A percentile compares a stretch with the other conserved stretches of the same genome.
phyloP scores from a whole-genome alignment of 1,140 invertebrate species.

The Spodoptera litura region DNA sequence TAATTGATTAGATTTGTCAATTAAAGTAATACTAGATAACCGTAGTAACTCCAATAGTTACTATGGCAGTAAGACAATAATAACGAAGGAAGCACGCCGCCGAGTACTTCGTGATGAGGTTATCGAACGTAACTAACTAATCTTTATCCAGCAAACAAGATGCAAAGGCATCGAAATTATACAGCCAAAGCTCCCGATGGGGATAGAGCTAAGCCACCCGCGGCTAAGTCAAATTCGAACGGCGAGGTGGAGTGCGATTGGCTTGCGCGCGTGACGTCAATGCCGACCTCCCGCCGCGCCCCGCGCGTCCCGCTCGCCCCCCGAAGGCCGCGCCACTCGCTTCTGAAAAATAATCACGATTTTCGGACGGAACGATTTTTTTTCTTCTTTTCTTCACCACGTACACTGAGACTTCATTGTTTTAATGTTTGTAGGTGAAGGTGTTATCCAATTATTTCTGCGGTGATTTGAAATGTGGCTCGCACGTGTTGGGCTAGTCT shows the following conservation, averaged over 20 bases:
- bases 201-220: constrained; percentile 66
- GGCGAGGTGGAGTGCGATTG: constrained; percentile 66
- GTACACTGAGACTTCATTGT: constrained; percentile 49
- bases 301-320: constrained; percentile 59
- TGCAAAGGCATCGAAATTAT: constrained; percentile 54
- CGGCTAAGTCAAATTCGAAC: constrained; percentile 70
- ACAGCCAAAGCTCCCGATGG: constrained; percentile 58
- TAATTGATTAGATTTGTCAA: no score
- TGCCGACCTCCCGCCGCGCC: constrained; percentile 75
- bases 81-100: not conserved
- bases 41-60: no score
- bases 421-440: constrained; percentile 45
- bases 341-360: constrained; percentile 80
- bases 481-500: constrained; percentile 25
- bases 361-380: constrained; percentile 73
- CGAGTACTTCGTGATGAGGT: not conserved
- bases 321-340: constrained; percentile 74
- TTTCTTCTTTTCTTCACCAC: constrained; percentile 54
- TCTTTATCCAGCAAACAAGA: constrained; percentile 48
- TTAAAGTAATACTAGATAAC: no score
- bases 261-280: constrained; percentile 79
- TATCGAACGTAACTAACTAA: constrained; percentile 39
- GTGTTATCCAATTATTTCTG: constrained; percentile 49
- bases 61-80: not conserved
- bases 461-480: constrained; percentile 38